phyloP scores from a whole-genome alignment of 2,113 vertebrate species.

The Peromyscus polionotus region DNA sequence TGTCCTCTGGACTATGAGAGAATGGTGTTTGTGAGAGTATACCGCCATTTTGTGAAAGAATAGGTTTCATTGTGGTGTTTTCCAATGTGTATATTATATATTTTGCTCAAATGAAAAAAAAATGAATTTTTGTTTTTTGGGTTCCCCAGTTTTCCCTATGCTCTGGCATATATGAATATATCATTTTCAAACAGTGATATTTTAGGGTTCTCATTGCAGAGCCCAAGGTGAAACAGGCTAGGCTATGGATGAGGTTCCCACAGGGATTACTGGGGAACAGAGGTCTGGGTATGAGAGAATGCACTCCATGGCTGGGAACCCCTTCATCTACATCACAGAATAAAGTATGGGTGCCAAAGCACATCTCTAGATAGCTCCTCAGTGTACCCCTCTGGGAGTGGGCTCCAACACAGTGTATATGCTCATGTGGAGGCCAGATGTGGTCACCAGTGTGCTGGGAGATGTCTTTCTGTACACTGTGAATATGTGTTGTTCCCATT shows the following conservation, averaged over 20 bases:
- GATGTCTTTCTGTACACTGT: too few species aligned
- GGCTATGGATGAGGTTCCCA: background rate
- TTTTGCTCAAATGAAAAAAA: background rate
- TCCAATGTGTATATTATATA: background rate
- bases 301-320: background rate
- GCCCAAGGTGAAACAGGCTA: background rate
- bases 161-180: background rate
- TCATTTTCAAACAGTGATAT: background rate
- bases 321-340: background rate
- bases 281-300: background rate
- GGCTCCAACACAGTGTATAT: background rate
- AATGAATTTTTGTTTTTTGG: too few species aligned
- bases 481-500: too few species aligned
- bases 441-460: background rate
- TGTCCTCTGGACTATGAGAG: background rate
- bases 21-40: background rate
- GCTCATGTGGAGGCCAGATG: too few species aligned
- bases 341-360: background rate
- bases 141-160: rapidly evolving
- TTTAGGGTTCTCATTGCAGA: background rate
- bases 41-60: background rate
- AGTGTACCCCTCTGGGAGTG: too few species aligned
- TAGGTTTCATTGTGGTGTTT: background rate
- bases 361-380: background rate
- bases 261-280: background rate